phyloP scores from a whole-genome alignment of 2,888 invertebrate species.

The Sesia apiformis region DNA sequence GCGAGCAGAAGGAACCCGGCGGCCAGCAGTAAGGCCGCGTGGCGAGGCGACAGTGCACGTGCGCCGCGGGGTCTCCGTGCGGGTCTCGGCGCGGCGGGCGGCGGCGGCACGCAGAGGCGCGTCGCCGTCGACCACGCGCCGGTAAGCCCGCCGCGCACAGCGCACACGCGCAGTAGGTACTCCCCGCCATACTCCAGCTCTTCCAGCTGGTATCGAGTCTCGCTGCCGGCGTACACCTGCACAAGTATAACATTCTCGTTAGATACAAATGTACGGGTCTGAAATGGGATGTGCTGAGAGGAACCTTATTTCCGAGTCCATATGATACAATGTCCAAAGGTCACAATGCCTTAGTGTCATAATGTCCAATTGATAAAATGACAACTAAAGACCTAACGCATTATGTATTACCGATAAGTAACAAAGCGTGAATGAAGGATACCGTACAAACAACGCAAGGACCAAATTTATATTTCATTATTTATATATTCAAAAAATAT shows the following conservation, averaged over 20 bases:
- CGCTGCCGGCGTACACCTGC: constrained; percentile 80
- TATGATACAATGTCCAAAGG: too few relatives aligned
- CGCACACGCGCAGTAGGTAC: constrained; percentile 86
- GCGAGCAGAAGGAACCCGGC: constrained; percentile 76
- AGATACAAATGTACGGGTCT: too few relatives aligned
- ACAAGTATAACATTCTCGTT: not conserved
- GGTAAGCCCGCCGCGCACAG: constrained; percentile 79
- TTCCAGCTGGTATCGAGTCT: constrained; percentile 76
- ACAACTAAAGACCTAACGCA: too few relatives aligned
- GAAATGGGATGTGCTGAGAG: not conserved
- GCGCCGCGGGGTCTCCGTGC: constrained; percentile 75
- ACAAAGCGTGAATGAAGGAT: too few relatives aligned
- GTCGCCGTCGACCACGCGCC: constrained; percentile 82
- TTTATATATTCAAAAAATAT: too few relatives aligned
- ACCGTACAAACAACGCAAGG: too few relatives aligned
- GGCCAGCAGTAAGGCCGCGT: constrained; percentile 78
- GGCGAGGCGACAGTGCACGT: constrained; percentile 69
- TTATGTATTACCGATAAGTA: too few relatives aligned
- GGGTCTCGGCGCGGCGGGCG: constrained; percentile 66
- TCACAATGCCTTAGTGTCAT: too few relatives aligned
- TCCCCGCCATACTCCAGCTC: constrained; percentile 83
- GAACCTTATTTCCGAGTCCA: not conserved
- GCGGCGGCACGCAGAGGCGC: constrained; percentile 62
- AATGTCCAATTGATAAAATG: too few relatives aligned
- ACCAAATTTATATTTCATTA: too few relatives aligned